Evolutionary conservation across 2,113 vertebrate species (phyloP).

Genomic region (Oreocharis arfaki): DNA sequence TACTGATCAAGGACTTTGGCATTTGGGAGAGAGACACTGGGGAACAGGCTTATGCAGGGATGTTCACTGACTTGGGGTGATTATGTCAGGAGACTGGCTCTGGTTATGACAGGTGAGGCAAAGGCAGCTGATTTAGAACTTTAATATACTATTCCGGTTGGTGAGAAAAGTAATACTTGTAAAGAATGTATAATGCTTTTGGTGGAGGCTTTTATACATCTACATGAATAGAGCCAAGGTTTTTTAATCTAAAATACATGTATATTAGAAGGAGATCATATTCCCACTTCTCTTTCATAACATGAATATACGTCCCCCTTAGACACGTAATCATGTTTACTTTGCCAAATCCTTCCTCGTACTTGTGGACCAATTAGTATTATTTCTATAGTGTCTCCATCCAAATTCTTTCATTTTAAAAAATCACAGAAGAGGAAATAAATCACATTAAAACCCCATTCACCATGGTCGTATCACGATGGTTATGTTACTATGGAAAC

Average conservation of each 20-base stretch:
- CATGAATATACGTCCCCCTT: not conserved
- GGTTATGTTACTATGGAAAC: constrained; percentile 55
- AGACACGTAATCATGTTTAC: not conserved
- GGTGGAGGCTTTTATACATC: not conserved
- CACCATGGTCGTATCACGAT: not conserved
- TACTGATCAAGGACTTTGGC: not conserved
- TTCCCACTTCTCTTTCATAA: not conserved
- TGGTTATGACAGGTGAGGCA: not conserved
- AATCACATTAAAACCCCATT: not conserved
- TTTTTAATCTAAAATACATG: not conserved
- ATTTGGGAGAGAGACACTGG: not conserved
- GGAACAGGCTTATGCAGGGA: not conserved
- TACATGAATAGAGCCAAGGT: not conserved
- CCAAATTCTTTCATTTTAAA: not conserved
- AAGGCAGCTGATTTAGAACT: not conserved
- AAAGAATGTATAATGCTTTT: not conserved
- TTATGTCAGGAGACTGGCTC: not conserved
- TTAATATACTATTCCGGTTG: not conserved
- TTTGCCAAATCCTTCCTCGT: not conserved
- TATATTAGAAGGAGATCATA: not conserved
- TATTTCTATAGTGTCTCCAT: not conserved
- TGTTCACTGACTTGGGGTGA: not conserved
- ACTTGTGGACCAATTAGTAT: constrained; percentile 6
- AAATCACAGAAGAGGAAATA: not conserved
- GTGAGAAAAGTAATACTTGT: not conserved